Base-by-base conservation (phyloP, 2,113 vertebrate species). In the Pseudopodoces humilis region DNA sequence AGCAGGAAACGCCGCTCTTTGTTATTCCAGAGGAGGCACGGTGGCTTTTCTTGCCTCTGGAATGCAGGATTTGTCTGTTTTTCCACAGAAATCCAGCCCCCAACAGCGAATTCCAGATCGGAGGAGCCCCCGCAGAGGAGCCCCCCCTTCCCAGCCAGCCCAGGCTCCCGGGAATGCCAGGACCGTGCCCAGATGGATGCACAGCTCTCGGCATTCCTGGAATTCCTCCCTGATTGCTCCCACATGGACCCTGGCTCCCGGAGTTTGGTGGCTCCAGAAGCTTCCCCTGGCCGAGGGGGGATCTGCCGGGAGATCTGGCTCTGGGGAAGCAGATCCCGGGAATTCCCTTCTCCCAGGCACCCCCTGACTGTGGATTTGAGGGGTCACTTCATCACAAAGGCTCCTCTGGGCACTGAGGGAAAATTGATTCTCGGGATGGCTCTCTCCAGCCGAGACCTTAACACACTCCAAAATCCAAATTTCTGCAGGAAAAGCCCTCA, bases 181-280 rank as follows among this genome's bases (percentile, higher is more conserved):
- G 44, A 35, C 94, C 64, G 72, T 87, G 76, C 95, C 95, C 90
- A 90, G 81, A 93, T 46, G 67, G 86, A 80, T 47, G 68, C 53
- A 8, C 6, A 27, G 92, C 60, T 70, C 47, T 46, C 68, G 13
- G 90, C 89, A 97, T 97, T 97, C 97, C 89, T 90, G 1, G 23
- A 62, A 97, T 97, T 96, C 95, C 90, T 96, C 59, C 15, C 6
- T 92, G 94, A 97, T 96, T 96, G 91, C 65, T 86, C 94, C 90
- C 97, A 96, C 64, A 91, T 90, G 96, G 96, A 76, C 11, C 70
- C 79, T 13, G 55, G 6, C 28, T 83, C 78, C 49, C n/a, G 24
- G 41, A 39, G 60, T 13, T 24, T 3, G 7, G 31, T 9, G 24
- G n/a, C 85, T 67, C 72, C 84, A 9, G 76, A 68, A 25, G 69